phyloP scores from a whole-genome alignment of 2,888 invertebrate species.

The Hyppa rectilinea region DNA sequence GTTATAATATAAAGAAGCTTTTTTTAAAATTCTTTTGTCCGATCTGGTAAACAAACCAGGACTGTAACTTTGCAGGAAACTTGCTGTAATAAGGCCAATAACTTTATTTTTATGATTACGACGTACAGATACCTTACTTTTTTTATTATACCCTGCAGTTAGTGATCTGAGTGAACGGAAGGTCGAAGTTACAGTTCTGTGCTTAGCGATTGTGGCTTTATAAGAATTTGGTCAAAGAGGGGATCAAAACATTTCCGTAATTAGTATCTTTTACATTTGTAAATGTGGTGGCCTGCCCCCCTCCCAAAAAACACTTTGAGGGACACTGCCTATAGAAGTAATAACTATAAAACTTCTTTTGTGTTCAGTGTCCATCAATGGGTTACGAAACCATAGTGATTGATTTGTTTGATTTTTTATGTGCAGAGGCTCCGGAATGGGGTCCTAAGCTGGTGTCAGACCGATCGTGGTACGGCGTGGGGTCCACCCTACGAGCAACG shows the following conservation, averaged over 20 bases:
- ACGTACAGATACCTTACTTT: background rate
- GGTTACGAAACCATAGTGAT: background rate
- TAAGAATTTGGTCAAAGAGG: background rate
- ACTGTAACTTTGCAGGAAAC: background rate
- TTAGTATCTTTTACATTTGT: background rate
- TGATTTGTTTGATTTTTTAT: background rate
- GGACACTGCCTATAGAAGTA: no score
- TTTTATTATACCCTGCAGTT: background rate
- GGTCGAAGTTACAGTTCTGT: background rate
- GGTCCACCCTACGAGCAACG: slow-evolving; percentile 92
- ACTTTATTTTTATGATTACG: background rate
- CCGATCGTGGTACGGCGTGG: slow-evolving; percentile 93
- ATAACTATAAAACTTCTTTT: no score
- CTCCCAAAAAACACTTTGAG: no score
- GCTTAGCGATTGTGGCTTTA: background rate
- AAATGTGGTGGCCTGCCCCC: background rate
- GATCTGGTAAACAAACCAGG: slow-evolving; percentile 3
- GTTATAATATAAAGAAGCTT: slow-evolving; percentile 13
- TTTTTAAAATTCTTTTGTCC: background rate
- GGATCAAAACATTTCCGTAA: background rate
- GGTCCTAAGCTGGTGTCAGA: slow-evolving; percentile 92
- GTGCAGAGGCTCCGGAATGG: slow-evolving; percentile 92
- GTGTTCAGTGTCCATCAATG: background rate
- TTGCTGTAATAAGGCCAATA: background rate
- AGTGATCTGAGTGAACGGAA: background rate